Conservation (phyloP, 2,797 vertebrate species). For the Carcharodon carcharias region DNA sequence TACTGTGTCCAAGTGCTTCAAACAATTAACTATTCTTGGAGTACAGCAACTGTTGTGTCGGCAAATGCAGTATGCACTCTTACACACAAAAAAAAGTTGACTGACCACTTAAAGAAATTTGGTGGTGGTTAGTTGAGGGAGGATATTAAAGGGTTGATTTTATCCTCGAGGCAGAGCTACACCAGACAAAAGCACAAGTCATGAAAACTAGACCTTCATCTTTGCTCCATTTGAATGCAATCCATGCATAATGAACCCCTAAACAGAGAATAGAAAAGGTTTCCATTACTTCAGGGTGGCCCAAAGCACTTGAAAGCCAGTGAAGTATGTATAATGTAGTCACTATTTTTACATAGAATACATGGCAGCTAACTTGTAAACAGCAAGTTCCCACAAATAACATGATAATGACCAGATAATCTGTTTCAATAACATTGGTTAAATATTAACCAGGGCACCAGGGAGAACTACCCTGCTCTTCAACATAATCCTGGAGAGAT, state of each 20-base stretch:
- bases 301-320: neutral
- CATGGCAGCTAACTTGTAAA: neutral
- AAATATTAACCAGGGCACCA: neutral
- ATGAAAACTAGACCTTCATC: neutral
- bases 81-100: neutral
- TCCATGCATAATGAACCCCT: neutral
- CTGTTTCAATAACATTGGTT: neutral
- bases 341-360: neutral
- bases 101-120: neutral
- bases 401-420: neutral
- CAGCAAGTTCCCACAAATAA: neutral
- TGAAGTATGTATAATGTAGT: neutral
- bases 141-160: neutral
- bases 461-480: neutral
- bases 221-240: neutral
- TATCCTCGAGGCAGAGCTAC: neutral
- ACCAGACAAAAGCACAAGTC: neutral
- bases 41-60: neutral
- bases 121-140: neutral
- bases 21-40: neutral
- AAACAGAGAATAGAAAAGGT: neutral
- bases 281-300: neutral
- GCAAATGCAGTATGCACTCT: neutral
- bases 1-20: neutral
- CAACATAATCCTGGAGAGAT: neutral